Conservation (phyloP, 2,888 invertebrate species). For the Metopia argyrocephala region DNA sequence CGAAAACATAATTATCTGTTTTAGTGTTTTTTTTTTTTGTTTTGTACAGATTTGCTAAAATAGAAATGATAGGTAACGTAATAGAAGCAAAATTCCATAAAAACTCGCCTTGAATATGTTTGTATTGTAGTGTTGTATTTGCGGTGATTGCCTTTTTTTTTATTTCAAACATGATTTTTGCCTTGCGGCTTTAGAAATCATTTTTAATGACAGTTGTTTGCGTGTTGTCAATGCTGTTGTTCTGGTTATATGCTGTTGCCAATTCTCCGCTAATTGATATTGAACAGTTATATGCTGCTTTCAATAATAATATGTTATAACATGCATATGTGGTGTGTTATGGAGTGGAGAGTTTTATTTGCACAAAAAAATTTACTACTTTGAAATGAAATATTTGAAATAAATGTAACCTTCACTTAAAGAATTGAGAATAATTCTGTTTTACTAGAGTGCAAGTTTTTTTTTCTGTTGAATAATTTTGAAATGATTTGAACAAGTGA, state of each 20-base stretch:
- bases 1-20: slow-evolving; percentile 2
- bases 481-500: too few species aligned
- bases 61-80: background rate
- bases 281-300: slow-evolving; percentile 14
- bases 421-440: too few species aligned
- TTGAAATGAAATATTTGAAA: background rate
- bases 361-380: background rate
- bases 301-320: background rate
- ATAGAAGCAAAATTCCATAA: background rate
- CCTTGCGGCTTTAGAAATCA: slow-evolving; percentile 13
- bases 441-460: too few species aligned
- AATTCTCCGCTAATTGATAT: background rate
- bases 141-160: background rate
- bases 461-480: too few species aligned
- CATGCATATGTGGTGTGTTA: background rate
- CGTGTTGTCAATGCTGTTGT: background rate
- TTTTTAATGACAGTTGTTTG: slow-evolving; percentile 3
- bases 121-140: background rate
- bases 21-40: background rate
- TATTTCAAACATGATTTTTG: background rate
- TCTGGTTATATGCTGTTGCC: background rate
- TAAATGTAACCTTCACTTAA: background rate
- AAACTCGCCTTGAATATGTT: background rate
- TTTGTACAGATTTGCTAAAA: slow-evolving; percentile 4
- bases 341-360: background rate